phyloP scores from a whole-genome alignment of 2,113 vertebrate genomes.

The Tachuris rubrigastra region DNA sequence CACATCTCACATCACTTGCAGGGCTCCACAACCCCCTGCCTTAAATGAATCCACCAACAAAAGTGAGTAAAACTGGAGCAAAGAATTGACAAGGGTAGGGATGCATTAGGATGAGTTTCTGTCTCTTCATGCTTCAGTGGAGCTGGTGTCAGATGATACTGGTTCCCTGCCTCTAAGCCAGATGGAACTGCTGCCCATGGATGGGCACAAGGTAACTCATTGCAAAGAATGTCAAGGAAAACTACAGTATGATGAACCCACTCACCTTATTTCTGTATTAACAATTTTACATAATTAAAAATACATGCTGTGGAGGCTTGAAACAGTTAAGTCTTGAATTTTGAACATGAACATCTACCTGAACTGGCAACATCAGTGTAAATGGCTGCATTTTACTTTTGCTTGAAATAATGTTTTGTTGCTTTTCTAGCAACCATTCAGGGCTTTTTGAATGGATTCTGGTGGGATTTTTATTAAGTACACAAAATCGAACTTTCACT shows the following conservation, averaged over 20 bases:
- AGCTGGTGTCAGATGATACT: neutral
- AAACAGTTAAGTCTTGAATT: neutral
- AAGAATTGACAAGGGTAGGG: neutral
- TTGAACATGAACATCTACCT: neutral
- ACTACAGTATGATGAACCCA: neutral
- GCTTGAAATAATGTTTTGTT: neutral
- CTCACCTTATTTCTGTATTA: neutral
- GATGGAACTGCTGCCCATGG: neutral
- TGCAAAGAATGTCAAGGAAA: neutral
- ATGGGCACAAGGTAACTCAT: accelerated
- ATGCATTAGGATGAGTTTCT: neutral
- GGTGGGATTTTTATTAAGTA: neutral
- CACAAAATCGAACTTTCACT: neutral
- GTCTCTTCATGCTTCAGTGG: neutral
- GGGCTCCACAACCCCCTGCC: neutral
- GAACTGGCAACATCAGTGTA: neutral
- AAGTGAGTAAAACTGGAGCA: neutral
- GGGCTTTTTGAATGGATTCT: neutral
- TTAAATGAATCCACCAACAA: neutral
- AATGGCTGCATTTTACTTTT: neutral
- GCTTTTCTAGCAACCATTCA: neutral
- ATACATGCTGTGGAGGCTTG: neutral
- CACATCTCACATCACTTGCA: accelerated
- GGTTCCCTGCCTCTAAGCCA: neutral
- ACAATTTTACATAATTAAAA: neutral